These are phyloP conservation scores for Eremophila alpestris DNA, from an alignment of 2,797 vertebrate species.

Conservation along the genomic window DNA sequence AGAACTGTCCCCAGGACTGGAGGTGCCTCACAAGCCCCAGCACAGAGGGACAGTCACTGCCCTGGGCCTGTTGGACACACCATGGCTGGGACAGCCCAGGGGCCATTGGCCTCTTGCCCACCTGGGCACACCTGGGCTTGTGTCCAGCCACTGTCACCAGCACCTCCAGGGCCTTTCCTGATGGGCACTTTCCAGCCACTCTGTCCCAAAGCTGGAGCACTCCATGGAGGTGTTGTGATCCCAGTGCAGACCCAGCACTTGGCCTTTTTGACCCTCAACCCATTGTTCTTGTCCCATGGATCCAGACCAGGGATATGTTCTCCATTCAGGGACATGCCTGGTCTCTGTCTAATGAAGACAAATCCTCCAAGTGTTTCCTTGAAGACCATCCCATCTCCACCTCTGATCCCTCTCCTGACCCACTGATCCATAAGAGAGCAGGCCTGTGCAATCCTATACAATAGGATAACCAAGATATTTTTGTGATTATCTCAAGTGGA, in stretches of 20 bases:
- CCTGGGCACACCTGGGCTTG: not conserved
- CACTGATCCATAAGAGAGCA: not conserved
- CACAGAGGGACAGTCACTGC: not conserved
- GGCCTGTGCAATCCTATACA: rapidly evolving
- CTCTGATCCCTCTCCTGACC: not conserved
- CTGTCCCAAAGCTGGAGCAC: not conserved
- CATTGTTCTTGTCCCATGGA: not conserved
- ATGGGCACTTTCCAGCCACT: not conserved
- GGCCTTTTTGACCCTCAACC: not conserved
- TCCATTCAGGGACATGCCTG: not conserved
- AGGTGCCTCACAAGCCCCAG: not conserved
- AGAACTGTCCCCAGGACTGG: not conserved
- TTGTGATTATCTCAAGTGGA: rapidly evolving
- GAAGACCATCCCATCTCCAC: not conserved
- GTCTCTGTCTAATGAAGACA: not conserved
- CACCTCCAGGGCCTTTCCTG: not conserved
- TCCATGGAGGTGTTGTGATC: too few relatives aligned
- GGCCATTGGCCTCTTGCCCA: not conserved
- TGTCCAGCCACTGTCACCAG: rapidly evolving
- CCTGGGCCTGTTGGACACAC: not conserved
- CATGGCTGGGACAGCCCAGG: not conserved
- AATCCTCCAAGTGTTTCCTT: not conserved
- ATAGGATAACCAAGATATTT: not conserved
- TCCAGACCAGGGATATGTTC: not conserved
- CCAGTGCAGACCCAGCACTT: too few relatives aligned